Evolutionary conservation across 2,113 vertebrate species (phyloP).

Genomic region (Oriolus oriolus): DNA sequence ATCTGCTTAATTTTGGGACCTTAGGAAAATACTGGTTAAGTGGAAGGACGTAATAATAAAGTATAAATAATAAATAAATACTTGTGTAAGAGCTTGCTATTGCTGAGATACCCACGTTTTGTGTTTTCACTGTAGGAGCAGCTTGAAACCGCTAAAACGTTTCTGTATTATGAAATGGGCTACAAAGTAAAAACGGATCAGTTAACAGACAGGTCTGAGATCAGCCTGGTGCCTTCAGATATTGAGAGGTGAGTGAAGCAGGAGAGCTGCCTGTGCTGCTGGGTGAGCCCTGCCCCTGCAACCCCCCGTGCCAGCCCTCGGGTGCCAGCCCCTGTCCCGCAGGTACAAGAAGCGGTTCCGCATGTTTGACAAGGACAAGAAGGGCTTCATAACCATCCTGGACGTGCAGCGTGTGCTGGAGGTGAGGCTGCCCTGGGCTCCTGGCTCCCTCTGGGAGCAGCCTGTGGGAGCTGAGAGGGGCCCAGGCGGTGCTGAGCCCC

Average conservation of each 20-base stretch:
- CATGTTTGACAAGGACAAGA: conserved; percentile 93
- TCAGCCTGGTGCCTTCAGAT: conserved; percentile 81
- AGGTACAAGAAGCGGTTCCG: conserved; percentile 96
- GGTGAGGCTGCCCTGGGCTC: conserved; percentile 60
- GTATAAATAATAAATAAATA: background rate
- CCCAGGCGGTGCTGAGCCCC: background rate
- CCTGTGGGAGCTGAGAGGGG: background rate
- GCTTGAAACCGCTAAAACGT: conserved; percentile 82
- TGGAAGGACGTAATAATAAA: conserved; percentile 16
- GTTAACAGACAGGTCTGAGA: conserved; percentile 85
- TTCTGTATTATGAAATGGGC: conserved; percentile 95
- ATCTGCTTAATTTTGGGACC: background rate
- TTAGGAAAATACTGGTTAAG: background rate
- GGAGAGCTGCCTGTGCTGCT: background rate
- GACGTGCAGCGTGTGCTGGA: conserved; percentile 91
- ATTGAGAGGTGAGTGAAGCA: conserved; percentile 79
- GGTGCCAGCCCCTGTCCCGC: background rate
- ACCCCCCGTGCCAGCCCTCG: background rate
- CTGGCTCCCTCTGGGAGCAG: background rate
- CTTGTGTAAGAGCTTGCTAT: background rate
- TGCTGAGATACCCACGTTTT: background rate
- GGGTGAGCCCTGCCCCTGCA: background rate
- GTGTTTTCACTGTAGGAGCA: conserved; percentile 75
- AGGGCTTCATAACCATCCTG: conserved; percentile 93
- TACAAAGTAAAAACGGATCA: conserved; percentile 94